phyloP scores from a whole-genome alignment of 2,113 vertebrate genomes.

The Cephalopholis sonnerati region DNA sequence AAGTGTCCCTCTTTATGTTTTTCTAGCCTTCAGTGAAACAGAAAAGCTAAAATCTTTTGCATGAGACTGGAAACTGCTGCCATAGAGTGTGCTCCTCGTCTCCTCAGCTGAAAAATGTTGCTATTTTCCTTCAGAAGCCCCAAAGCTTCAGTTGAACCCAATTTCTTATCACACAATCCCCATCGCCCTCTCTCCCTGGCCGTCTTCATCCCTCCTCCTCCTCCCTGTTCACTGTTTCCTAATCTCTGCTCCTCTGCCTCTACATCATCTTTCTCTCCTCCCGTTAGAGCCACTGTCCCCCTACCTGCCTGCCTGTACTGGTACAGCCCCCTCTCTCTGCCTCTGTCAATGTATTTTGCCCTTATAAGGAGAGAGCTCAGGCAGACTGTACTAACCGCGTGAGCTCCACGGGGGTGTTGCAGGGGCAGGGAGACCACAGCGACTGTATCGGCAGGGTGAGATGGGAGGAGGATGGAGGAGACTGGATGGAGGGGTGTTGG shows the following conservation, averaged over 20 bases:
- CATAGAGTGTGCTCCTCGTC: neutral
- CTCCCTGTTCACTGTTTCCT: conserved; percentile 38
- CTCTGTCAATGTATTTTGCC: conserved; percentile 87
- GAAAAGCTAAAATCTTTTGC: neutral
- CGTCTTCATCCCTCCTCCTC: conserved; percentile 46
- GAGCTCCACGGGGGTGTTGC: conserved; percentile 79
- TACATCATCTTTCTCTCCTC: conserved; percentile 53
- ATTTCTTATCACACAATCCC: conserved; percentile 31
- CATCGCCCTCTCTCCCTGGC: conserved; percentile 26
- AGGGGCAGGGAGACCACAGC: conserved; percentile 62
- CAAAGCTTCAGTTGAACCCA: conserved; percentile 5
- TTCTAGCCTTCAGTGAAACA: neutral
- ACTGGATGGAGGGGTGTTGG: conserved; percentile 15
- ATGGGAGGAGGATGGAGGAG: conserved; percentile 47
- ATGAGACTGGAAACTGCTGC: neutral
- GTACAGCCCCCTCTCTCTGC: conserved; percentile 77
- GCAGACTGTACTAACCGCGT: conserved; percentile 83
- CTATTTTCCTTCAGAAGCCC: neutral
- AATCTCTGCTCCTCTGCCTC: conserved; percentile 50
- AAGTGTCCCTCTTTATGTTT: neutral
- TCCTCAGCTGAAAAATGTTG: conserved; percentile 1
- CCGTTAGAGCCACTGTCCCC: conserved; percentile 65
- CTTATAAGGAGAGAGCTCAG: conserved; percentile 88
- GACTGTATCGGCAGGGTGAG: conserved; percentile 30
- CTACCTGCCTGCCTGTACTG: conserved; percentile 80